Percentiles rank a stretch among this genome's conserved stretches.
Conservation (phyloP, 2,113 vertebrate genomes). For the Plecturocebus donacophilus region DNA sequence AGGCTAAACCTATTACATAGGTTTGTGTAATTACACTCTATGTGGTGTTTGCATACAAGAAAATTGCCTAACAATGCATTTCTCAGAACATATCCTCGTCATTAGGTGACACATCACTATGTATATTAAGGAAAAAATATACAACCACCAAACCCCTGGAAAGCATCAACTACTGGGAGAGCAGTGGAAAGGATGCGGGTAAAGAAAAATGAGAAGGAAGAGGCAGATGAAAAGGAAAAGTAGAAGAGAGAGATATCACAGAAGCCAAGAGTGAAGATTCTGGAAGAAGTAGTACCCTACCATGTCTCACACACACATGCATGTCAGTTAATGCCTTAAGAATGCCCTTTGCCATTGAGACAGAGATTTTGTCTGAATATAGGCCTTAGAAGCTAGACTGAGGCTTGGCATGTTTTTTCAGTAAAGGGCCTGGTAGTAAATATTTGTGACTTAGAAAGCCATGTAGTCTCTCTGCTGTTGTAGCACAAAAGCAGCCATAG, state of each 20-base stretch:
- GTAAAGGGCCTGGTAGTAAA: not conserved
- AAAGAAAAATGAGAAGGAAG: not conserved
- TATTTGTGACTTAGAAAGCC: too few relatives aligned
- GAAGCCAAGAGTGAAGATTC: not conserved
- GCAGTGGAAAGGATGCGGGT: not conserved
- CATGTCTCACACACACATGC: not conserved
- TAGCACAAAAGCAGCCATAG: not conserved
- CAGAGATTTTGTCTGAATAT: not conserved
- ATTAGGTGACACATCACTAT: too few relatives aligned
- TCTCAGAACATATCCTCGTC: too few relatives aligned
- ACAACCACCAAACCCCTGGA: not conserved
- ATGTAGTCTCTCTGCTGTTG: not conserved
- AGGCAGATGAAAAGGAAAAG: not conserved
- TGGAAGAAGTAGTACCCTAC: too few relatives aligned
- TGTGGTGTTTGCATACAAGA: too few relatives aligned
- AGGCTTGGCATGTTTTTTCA: not conserved
- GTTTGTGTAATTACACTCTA: too few relatives aligned
- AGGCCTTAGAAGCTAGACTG: not conserved
- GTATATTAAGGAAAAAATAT: not conserved
- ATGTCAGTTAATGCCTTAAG: not conserved
- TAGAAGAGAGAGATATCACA: not conserved
- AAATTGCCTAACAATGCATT: too few relatives aligned
- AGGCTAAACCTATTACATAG: too few relatives aligned
- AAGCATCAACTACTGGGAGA: not conserved
- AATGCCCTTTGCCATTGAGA: not conserved